Percentiles rank a stretch among this genome's conserved stretches.
These are phyloP conservation scores for Idaea biselata DNA, from an alignment of 2,888 invertebrate genomes.

Conservation along the genomic window DNA sequence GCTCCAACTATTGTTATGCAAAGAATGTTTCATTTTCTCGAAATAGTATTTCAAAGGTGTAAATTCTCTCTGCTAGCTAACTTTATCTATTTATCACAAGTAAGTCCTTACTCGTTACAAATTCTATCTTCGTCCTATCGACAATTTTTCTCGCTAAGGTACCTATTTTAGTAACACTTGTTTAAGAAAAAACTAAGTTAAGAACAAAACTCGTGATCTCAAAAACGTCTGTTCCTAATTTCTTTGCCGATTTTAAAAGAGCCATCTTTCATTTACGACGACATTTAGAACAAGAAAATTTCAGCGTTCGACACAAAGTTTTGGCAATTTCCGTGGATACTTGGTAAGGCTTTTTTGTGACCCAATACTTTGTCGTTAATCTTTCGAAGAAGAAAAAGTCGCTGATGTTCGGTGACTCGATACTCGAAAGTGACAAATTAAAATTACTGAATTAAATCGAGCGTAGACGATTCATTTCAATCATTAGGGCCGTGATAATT, in stretches of 20 bases:
- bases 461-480: conserved; percentile 37
- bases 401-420: conserved; percentile 59
- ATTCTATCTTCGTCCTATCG: conserved; percentile 10
- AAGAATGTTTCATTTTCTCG: not conserved
- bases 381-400: conserved; percentile 74
- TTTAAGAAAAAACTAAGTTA: conserved; percentile 36
- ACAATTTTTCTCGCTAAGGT: conserved; percentile 13
- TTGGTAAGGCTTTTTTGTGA: conserved; percentile 73
- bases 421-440: conserved; percentile 65
- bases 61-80: not conserved
- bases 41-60: not conserved
- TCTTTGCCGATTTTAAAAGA: conserved; percentile 78
- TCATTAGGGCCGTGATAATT: conserved; percentile 28
- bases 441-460: conserved; percentile 57
- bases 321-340: conserved; percentile 72
- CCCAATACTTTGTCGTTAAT: conserved; percentile 76
- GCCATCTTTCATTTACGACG: conserved; percentile 78
- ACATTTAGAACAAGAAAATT: conserved; percentile 78
- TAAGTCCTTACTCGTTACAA: not conserved
- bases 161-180: conserved; percentile 17
- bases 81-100: too few species aligned
- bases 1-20: not conserved
- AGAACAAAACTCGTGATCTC: conserved; percentile 73
- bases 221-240: conserved; percentile 78
- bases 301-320: conserved; percentile 76